Evolutionary conservation across 2,888 invertebrate species (phyloP).

Genomic region (Tanytarsus gracilentus): DNA sequence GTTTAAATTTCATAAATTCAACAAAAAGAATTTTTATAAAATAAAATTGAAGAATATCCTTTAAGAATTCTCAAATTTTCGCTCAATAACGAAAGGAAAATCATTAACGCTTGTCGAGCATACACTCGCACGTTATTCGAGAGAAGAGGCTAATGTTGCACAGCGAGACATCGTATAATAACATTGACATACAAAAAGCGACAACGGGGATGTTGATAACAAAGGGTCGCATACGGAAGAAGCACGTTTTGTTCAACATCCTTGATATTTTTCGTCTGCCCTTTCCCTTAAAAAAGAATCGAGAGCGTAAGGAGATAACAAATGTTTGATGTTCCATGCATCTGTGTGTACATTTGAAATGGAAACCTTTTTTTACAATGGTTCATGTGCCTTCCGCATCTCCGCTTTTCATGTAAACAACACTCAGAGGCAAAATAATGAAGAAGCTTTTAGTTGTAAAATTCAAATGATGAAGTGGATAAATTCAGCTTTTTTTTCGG

Average conservation of each 20-base stretch:
- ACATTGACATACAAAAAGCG: background rate
- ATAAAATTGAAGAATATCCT: too few relatives aligned
- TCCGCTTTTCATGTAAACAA: conserved; percentile 4
- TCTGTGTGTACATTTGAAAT: background rate
- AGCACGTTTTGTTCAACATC: conserved; percentile 6
- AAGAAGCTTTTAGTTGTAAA: background rate
- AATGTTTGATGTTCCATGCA: conserved; percentile 6
- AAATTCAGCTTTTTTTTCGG: too few relatives aligned
- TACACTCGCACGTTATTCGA: too few relatives aligned
- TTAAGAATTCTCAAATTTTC: too few relatives aligned
- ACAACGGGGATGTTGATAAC: background rate
- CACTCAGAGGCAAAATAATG: conserved; percentile 8
- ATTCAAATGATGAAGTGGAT: conserved; percentile 1
- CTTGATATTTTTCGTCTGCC: background rate
- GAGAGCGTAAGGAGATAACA: background rate
- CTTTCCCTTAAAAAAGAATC: background rate
- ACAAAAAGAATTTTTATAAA: too few relatives aligned
- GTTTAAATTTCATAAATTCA: too few relatives aligned
- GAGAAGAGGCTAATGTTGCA: too few relatives aligned
- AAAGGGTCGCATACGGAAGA: conserved; percentile 4
- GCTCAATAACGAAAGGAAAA: too few relatives aligned
- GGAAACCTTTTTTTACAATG: background rate
- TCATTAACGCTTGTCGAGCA: too few relatives aligned
- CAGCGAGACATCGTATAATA: too few relatives aligned
- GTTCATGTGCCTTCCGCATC: background rate